Percentiles rank a stretch among this genome's conserved stretches.
phyloP scores from a whole-genome alignment of 1,140 invertebrate species.

The Doryteuthis pealeii region DNA sequence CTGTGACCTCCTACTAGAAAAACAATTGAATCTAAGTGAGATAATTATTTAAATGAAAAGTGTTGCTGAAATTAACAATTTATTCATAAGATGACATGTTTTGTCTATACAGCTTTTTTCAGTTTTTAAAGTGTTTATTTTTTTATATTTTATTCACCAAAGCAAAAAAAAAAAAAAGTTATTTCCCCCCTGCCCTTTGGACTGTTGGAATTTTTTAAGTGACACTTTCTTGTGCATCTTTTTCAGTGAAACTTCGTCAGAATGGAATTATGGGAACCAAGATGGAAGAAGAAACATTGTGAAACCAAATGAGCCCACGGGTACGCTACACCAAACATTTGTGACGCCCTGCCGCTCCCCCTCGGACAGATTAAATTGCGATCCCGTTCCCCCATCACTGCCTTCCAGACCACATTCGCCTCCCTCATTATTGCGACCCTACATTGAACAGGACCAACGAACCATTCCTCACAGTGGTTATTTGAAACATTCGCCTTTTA shows the following conservation, averaged over 20 bases:
- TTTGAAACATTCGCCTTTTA: background rate
- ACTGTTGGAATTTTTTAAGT: too few species aligned
- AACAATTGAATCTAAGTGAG: too few species aligned
- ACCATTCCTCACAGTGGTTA: background rate
- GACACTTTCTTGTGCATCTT: background rate
- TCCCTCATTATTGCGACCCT: background rate
- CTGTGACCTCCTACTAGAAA: too few species aligned
- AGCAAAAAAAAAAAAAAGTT: too few species aligned
- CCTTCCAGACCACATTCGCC: constrained; percentile 1
- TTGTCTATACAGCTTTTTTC: too few species aligned
- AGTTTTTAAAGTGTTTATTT: too few species aligned
- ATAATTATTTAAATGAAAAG: too few species aligned
- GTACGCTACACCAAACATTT: constrained; percentile 8
- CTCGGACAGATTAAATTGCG: constrained; percentile 6
- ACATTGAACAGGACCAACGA: background rate
- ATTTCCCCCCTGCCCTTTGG: too few species aligned
- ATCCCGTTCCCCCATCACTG: constrained; percentile 1
- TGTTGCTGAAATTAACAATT: too few species aligned
- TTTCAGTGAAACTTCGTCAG: constrained; percentile 46
- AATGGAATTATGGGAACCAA: constrained; percentile 44
- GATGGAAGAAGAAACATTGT: constrained; percentile 48
- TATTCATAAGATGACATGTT: too few species aligned
- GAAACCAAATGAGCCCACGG: constrained; percentile 27
- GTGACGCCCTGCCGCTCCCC: constrained; percentile 26
- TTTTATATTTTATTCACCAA: too few species aligned